Conservation (phyloP, 2,888 invertebrate genomes). For the Resseliella maxima region DNA sequence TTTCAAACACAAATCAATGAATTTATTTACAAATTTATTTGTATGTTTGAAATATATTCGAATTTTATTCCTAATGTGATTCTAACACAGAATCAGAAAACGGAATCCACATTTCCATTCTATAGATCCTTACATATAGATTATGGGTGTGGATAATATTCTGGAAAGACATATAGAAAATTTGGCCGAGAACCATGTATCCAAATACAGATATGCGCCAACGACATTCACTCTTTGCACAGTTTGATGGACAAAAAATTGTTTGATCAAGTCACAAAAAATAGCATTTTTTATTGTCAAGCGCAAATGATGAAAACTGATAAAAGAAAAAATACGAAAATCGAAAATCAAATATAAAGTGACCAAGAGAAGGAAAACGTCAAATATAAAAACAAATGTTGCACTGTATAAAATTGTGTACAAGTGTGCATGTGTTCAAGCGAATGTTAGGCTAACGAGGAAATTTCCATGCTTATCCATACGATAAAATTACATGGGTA, state of each 20-base stretch:
- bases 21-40: too few relatives aligned
- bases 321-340: conserved; percentile 19
- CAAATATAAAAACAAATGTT: too few relatives aligned
- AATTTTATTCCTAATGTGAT: too few relatives aligned
- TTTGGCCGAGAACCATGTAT: neutral
- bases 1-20: too few relatives aligned
- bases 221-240: too few relatives aligned
- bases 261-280: neutral
- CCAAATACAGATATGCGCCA: too few relatives aligned
- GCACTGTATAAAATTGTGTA: neutral
- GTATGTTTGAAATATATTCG: too few relatives aligned
- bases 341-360: neutral
- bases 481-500: conserved; percentile 20
- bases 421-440: neutral
- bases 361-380: neutral
- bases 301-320: conserved; percentile 16
- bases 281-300: neutral
- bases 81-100: too few relatives aligned
- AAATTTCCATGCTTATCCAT: neutral
- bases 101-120: too few relatives aligned
- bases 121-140: too few relatives aligned
- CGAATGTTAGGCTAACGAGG: neutral
- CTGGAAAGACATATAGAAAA: neutral
- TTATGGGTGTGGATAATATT: too few relatives aligned
- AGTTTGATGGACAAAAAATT: too few relatives aligned